phyloP scores from a whole-genome alignment of 2,113 vertebrate species.

The Phylloscopus trochilus region DNA sequence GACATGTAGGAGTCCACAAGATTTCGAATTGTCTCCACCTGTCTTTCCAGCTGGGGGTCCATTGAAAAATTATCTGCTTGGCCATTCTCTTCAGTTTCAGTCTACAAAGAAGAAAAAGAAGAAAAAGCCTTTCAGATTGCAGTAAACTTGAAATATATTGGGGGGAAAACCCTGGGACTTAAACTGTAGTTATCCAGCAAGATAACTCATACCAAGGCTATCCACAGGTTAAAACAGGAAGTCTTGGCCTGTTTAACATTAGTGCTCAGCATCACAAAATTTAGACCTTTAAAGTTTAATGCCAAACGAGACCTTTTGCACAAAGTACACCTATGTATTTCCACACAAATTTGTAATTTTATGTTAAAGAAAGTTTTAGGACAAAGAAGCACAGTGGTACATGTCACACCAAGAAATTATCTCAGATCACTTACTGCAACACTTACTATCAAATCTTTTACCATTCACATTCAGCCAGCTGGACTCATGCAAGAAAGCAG shows the following conservation, averaged over 20 bases:
- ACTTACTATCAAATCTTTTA: not conserved
- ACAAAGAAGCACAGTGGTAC: fast-evolving
- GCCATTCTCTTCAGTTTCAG: conserved; percentile 77
- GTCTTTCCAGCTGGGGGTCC: conserved; percentile 90
- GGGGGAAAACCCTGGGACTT: not conserved
- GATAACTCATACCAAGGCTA: not conserved
- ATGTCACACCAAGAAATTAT: not conserved
- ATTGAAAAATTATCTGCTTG: conserved; percentile 84
- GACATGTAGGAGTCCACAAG: conserved; percentile 94
- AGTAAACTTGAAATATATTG: not conserved
- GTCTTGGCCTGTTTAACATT: not conserved
- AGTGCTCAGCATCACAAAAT: not conserved
- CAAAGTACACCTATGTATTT: not conserved
- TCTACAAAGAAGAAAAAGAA: conserved; percentile 53
- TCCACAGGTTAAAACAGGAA: not conserved
- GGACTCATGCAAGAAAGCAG: not conserved
- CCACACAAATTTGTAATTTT: not conserved
- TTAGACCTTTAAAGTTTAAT: not conserved
- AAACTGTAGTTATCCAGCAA: not conserved
- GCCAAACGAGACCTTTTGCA: not conserved
- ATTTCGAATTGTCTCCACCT: conserved; percentile 91
- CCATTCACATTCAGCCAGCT: not conserved
- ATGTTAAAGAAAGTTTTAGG: not conserved
- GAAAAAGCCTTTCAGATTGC: not conserved
- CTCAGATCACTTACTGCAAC: not conserved